These are phyloP conservation scores for Cephus spinipes DNA, from an alignment of 2,888 invertebrate species.

Conservation along the genomic window DNA sequence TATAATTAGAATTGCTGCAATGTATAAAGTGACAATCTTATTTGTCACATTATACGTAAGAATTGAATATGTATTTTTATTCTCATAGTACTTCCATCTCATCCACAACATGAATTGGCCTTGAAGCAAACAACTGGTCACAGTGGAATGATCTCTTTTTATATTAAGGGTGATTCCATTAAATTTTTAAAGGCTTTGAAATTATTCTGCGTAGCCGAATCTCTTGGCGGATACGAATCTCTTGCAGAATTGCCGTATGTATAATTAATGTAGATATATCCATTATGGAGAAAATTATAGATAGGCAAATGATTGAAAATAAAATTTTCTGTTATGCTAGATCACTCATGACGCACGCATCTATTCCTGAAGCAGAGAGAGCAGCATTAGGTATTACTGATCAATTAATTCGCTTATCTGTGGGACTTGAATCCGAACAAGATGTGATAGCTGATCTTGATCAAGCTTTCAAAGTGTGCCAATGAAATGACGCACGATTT, in stretches of 20 bases:
- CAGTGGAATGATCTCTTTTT: constrained; percentile 93
- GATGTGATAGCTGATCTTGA: constrained; percentile 89
- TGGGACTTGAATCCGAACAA: constrained; percentile 88
- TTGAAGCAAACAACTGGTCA: constrained; percentile 86
- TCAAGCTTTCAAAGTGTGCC: constrained; percentile 76
- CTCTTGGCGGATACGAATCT: constrained; percentile 95
- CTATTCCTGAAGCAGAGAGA: constrained; percentile 83
- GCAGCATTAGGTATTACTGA: constrained; percentile 83
- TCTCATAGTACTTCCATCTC: constrained; percentile 78
- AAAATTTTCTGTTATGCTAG: constrained; percentile 65
- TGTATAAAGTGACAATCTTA: constrained; percentile 1
- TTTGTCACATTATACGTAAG: neutral
- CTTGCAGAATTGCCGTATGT: constrained; percentile 94
- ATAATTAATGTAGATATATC: constrained; percentile 15
- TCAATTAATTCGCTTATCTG: constrained; percentile 86
- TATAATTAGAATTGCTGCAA: constrained; percentile 8
- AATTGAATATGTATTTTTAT: neutral
- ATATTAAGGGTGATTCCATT: constrained; percentile 83
- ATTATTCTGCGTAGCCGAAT: constrained; percentile 90
- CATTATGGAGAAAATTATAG: too few species aligned
- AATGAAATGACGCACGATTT: constrained; percentile 21
- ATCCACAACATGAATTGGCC: constrained; percentile 86
- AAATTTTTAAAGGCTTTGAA: constrained; percentile 82
- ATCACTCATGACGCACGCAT: constrained; percentile 94
- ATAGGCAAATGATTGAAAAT: too few species aligned